Evolutionary conservation across 23 tunicate species (phyloP), one percentile per base, ranked within the genome.

Genomic region (Ascidia mentula): DNA sequence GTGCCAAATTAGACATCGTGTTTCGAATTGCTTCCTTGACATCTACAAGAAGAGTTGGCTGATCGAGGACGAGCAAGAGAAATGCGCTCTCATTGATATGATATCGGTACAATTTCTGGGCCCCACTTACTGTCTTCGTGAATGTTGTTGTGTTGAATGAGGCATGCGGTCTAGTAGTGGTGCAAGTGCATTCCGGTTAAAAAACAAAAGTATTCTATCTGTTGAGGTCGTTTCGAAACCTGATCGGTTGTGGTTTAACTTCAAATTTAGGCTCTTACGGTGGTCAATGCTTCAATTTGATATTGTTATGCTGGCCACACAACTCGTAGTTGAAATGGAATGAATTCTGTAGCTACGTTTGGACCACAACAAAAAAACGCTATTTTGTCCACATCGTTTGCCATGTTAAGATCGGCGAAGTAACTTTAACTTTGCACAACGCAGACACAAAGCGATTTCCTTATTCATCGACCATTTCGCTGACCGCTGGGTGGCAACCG

Each of bases 381-480:
- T n/a, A n/a, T n/a, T n/a, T n/a, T n/a, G n/a, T n/a, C n/a, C n/a
- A n/a, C n/a, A n/a, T n/a, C n/a, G n/a, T n/a, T n/a, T n/a, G n/a
- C 40, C 12, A 60, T 26, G 0, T 30, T 30, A 20, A 18, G 1
- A 42, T 42, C 22, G 24, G 24, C 13, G 12, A 28, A 53, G 65
- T 28, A 53, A 5, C 24, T 53, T 28, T 53, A 20, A 53, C 65
- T n/a, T n/a, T 9, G 65, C 65, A 20, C 13, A 53, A 53, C 13
- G 1, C 42, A 88, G 97, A 53, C 99, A 96, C 87, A 82, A 88
- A 71, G 90, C 86, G 73, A 79, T 96, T 37, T 96, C 96, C 4
- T 78, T 77, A 28, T 91, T 94, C 72, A 78, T 69, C 32, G 81
- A 69, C 6, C 40, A 78, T 2, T 96, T 91, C 53, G 89, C 88